Percentiles rank a stretch among this genome's conserved stretches.
Conservation (phyloP, 2,113 vertebrate genomes). For the Poecile atricapillus region DNA sequence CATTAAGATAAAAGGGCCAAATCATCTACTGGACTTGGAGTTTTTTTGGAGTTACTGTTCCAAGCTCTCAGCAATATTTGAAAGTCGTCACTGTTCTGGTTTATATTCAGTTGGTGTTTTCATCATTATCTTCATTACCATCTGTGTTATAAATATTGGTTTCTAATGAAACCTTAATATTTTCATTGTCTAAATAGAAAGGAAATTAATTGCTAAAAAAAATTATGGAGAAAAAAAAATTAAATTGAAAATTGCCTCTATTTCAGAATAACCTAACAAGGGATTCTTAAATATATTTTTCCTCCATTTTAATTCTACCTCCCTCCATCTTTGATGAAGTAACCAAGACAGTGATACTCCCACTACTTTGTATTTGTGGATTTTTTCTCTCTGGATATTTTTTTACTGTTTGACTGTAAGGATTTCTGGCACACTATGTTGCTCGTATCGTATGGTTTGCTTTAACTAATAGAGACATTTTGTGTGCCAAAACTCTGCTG, state of each 20-base stretch:
- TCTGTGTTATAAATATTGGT: neutral
- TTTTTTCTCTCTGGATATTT: neutral
- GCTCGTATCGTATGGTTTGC: neutral
- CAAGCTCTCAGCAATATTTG: neutral
- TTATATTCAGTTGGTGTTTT: neutral
- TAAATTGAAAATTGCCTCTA: neutral
- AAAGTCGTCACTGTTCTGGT: neutral
- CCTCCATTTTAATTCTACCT: neutral
- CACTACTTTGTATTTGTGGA: neutral
- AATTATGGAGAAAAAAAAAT: rapidly evolving
- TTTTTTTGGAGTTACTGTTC: neutral
- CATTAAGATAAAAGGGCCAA: neutral
- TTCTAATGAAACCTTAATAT: neutral
- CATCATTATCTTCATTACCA: neutral
- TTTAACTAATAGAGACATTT: conserved; percentile 42
- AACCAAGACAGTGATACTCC: neutral
- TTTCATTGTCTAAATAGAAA: neutral
- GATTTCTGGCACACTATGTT: neutral
- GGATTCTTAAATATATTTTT: neutral
- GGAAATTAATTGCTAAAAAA: neutral
- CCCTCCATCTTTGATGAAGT: neutral
- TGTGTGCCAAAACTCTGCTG: neutral
- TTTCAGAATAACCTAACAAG: neutral
- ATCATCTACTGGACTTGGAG: neutral
- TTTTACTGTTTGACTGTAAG: neutral